Evolutionary conservation across 2,888 invertebrate species (phyloP).

Genomic region (Thecophora atra): DNA sequence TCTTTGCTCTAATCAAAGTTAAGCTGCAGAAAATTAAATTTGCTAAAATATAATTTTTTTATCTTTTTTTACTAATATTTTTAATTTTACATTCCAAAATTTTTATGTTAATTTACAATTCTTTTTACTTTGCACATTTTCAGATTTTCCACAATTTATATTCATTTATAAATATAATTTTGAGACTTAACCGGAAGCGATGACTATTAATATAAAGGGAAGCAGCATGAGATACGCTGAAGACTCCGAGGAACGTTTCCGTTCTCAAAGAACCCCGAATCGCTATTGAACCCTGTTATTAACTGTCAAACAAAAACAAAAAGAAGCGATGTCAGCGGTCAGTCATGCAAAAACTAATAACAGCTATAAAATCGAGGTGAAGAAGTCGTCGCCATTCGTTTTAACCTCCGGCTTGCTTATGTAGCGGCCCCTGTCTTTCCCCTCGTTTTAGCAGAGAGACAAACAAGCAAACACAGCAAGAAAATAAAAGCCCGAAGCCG

Average conservation of each 20-base stretch:
- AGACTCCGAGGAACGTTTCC: too few species aligned
- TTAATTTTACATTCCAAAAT: too few species aligned
- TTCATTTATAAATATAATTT: too few species aligned
- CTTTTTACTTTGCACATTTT: too few species aligned
- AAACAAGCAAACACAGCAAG: conserved; percentile 49
- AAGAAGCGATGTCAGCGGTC: conserved; percentile 35
- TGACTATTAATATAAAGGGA: too few species aligned
- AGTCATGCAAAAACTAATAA: conserved; percentile 42
- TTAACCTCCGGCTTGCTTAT: neutral
- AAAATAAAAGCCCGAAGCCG: neutral
- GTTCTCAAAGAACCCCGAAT: neutral
- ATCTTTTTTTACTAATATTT: neutral
- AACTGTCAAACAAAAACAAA: conserved; percentile 35
- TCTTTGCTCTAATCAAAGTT: conserved; percentile 9
- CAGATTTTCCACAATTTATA: too few species aligned
- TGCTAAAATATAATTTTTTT: neutral
- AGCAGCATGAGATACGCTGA: too few species aligned
- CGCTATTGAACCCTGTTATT: conserved; percentile 16
- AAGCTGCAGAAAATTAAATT: conserved; percentile 24
- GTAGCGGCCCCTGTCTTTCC: conserved; percentile 53
- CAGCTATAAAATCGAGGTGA: conserved; percentile 23
- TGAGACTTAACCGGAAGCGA: too few species aligned
- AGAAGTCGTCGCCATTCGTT: neutral
- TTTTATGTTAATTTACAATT: too few species aligned
- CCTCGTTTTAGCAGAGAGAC: conserved; percentile 61